These are phyloP conservation scores for Trididemnum miniatum DNA, from an alignment of 23 tunicate genomes.

Conservation along the genomic window DNA sequence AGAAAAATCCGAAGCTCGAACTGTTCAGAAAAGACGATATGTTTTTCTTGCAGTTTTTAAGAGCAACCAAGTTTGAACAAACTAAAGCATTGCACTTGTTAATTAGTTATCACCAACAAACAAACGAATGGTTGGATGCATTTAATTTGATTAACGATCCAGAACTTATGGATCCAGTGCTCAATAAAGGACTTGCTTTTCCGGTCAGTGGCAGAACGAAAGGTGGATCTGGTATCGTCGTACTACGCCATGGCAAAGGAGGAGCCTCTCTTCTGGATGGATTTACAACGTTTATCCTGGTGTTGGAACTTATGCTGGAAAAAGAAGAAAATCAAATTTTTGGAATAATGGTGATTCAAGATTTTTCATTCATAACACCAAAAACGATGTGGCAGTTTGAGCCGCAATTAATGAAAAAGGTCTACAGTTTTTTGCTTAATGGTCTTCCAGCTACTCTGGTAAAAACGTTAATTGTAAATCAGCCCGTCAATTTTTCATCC, in stretches of 20 bases:
- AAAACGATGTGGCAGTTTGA: too few species aligned
- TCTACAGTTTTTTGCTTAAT: too few species aligned
- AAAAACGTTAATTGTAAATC: constrained; percentile 39
- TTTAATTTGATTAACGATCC: constrained; percentile 78
- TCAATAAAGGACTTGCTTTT: constrained; percentile 39
- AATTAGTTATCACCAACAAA: constrained; percentile 43
- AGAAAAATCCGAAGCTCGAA: neutral
- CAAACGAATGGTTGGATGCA: constrained; percentile 44
- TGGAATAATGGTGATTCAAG: constrained; percentile 65
- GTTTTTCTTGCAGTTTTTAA: constrained; percentile 58
- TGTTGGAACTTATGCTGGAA: constrained; percentile 36
- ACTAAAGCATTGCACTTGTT: constrained; percentile 37
- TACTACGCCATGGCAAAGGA: constrained; percentile 49
- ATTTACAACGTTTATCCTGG: constrained; percentile 34
- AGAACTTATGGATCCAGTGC: constrained; percentile 5
- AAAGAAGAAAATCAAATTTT: constrained; percentile 62
- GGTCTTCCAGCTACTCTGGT: neutral
- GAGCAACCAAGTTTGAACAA: constrained; percentile 62
- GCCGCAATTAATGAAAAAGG: too few species aligned
- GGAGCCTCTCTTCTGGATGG: constrained; percentile 29
- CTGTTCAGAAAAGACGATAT: constrained; percentile 31
- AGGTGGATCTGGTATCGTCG: constrained; percentile 56
- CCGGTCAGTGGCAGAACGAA: constrained; percentile 34
- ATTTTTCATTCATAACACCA: constrained; percentile 34
- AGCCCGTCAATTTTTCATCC: too few species aligned